Percentiles rank a stretch among this genome's conserved stretches.
Conservation (phyloP, 2,888 invertebrate species). For the Philhelius pedissequus region DNA sequence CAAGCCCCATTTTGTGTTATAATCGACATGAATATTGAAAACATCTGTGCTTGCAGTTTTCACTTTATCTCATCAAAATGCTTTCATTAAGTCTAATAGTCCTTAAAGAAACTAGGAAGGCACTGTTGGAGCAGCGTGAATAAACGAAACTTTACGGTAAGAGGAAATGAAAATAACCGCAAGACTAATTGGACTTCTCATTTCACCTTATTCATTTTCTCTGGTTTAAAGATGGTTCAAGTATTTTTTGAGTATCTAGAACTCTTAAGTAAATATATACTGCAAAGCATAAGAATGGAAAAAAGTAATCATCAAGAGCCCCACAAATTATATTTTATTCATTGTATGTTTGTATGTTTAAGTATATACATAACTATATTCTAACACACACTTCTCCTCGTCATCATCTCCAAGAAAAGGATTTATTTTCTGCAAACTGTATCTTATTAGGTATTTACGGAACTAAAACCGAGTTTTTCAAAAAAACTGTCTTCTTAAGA, state of each 20-base stretch:
- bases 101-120: constrained; percentile 37
- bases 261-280: constrained; percentile 33
- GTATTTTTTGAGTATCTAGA: constrained; percentile 36
- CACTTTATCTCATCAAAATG: constrained; percentile 59
- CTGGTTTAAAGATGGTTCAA: constrained; percentile 15
- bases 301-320: constrained; percentile 1
- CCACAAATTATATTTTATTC: neutral
- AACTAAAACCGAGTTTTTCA: neutral
- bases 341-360: too few relatives aligned
- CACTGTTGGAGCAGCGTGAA: constrained; percentile 32
- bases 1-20: constrained; percentile 28
- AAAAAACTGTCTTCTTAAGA: constrained; percentile 7
- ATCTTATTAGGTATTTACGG: constrained; percentile 6
- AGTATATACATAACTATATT: neutral
- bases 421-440: constrained; percentile 4
- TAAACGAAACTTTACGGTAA: constrained; percentile 37
- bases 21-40: constrained; percentile 60
- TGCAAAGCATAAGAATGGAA: constrained; percentile 15
- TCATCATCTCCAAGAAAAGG: constrained; percentile 1
- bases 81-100: constrained; percentile 56
- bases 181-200: constrained; percentile 51
- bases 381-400: neutral
- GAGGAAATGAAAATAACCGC: constrained; percentile 44
- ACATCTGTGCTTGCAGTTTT: constrained; percentile 57
- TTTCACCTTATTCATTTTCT: constrained; percentile 39